Evolutionary conservation across 2,888 invertebrate genomes (phyloP).

Genomic region (Lagria hirta): DNA sequence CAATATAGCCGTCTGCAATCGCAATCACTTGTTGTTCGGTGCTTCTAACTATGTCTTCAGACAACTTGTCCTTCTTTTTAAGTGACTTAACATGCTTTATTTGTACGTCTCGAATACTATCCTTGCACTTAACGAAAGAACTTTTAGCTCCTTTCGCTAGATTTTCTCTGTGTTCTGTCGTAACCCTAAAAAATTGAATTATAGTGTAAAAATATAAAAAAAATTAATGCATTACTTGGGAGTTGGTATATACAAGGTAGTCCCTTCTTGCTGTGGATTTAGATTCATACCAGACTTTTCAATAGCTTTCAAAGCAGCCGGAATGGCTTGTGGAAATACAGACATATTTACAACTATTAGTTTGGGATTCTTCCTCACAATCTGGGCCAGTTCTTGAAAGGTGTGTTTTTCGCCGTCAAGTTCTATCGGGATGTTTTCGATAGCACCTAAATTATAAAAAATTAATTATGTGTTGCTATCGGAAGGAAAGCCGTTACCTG

Average conservation of each 20-base stretch:
- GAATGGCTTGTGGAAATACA: conserved; percentile 83
- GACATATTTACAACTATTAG: conserved; percentile 81
- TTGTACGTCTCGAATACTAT: conserved; percentile 74
- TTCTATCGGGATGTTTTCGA: conserved; percentile 74
- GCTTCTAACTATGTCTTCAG: conserved; percentile 69
- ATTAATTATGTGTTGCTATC: no score
- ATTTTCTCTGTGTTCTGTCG: conserved; percentile 88
- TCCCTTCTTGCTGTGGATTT: conserved; percentile 94
- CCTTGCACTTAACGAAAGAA: conserved; percentile 76
- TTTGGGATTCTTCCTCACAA: conserved; percentile 84
- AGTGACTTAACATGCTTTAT: conserved; percentile 70
- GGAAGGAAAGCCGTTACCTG: conserved; percentile 55
- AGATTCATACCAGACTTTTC: conserved; percentile 83
- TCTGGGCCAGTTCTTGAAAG: conserved; percentile 85
- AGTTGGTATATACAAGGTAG: conserved; percentile 82
- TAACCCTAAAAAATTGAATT: conserved; percentile 59
- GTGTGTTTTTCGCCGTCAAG: conserved; percentile 80
- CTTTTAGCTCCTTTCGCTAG: conserved; percentile 86
- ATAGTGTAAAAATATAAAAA: not conserved
- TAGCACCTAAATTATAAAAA: conserved; percentile 59
- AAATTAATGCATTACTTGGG: conserved; percentile 67
- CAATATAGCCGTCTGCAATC: conserved; percentile 68
- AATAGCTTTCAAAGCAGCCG: conserved; percentile 74
- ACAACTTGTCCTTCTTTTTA: conserved; percentile 69
- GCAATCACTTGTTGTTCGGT: conserved; percentile 70